Base-by-base conservation (phyloP, 2,113 vertebrate genomes). In the Dunckerocampus dactyliophorus region DNA sequence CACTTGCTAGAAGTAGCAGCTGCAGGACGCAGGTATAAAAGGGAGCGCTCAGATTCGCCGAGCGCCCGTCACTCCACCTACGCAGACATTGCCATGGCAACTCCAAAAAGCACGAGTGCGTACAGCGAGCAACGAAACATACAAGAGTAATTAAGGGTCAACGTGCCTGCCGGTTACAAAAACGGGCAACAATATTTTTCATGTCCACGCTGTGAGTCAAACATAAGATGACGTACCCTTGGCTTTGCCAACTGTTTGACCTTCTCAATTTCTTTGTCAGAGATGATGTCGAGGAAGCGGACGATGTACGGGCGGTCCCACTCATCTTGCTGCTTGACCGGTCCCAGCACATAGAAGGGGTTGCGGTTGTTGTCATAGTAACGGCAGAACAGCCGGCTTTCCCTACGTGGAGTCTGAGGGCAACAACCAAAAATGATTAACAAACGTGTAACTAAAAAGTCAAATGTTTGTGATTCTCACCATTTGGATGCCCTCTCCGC, bases 291-390 rank as follows among this genome's bases (percentile, higher is more conserved):
- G 47, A 94, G 73, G 88, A 92, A 99, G 49, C 96, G 95, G 67
- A 98, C 91, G 15, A 99, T 96, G 12, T 91, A 93, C 6, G 97
- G 97, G 3, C 86, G 91, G 84, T 99, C 95, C 97, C 97, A 99
- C 75, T 98, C 96, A 2, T 98, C 97, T 59, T 99, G 94, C 87
- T 95, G 93, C 75, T 95, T 97, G 61, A 91, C 85, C 0, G 96
- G 97, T 42, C 89, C 79, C 77, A 99, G 83, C 51, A 97, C 77
- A 68, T 91, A 94, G 0, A 17, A 65, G 22, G 97, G 96, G 47
- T 92, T 92, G 65, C 57, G 85, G 39, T 93, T 91, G 77, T 93
- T 95, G 24, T 99, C 84, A 0, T 79, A 85, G 82, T 98, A 99
- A 54, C 96, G 94, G 72, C 97, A 98, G 83, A 96, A 97, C 13